Percentiles rank a stretch among this genome's conserved stretches.
phyloP scores from a whole-genome alignment of 2,113 vertebrate genomes.

The Cyphomyrus discorhynchus region DNA sequence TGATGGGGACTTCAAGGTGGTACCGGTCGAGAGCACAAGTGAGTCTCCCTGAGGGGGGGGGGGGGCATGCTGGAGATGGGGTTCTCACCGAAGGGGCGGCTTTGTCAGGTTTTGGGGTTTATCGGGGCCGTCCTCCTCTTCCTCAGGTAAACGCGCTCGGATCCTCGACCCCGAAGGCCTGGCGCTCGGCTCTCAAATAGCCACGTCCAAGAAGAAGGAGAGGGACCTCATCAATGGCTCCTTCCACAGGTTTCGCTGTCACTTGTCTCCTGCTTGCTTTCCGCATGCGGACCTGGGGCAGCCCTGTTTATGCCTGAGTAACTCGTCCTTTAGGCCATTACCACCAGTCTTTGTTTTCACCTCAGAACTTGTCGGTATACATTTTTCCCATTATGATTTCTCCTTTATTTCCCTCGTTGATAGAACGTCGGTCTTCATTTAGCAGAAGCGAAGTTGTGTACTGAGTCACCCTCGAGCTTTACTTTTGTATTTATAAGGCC shows the following conservation, averaged over 20 bases:
- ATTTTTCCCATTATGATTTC: background rate
- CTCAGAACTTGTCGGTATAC: background rate
- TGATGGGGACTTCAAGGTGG: constrained; percentile 70
- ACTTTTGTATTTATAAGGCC: background rate
- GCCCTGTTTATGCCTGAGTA: background rate
- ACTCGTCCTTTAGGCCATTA: background rate
- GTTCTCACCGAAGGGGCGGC: background rate
- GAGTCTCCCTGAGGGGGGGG: constrained; percentile 34
- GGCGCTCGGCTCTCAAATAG: constrained; percentile 77
- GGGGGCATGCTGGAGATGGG: background rate
- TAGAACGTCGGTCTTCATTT: background rate
- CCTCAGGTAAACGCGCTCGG: constrained; percentile 68
- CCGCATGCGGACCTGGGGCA: background rate
- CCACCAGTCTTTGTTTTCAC: background rate
- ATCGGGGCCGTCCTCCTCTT: background rate
- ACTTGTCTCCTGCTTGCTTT: background rate
- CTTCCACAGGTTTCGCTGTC: constrained; percentile 69
- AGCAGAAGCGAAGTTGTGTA: background rate
- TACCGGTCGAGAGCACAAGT: constrained; percentile 84
- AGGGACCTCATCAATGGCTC: constrained; percentile 80
- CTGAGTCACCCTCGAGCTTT: background rate
- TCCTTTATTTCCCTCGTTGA: background rate
- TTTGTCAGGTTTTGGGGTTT: background rate
- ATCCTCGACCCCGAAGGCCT: constrained; percentile 83
- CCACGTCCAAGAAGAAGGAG: constrained; percentile 74